A percentile compares a stretch with the other conserved stretches of the same genome.
Evolutionary conservation across 2,797 vertebrate genomes (phyloP).

Genomic region (Alca torda): DNA sequence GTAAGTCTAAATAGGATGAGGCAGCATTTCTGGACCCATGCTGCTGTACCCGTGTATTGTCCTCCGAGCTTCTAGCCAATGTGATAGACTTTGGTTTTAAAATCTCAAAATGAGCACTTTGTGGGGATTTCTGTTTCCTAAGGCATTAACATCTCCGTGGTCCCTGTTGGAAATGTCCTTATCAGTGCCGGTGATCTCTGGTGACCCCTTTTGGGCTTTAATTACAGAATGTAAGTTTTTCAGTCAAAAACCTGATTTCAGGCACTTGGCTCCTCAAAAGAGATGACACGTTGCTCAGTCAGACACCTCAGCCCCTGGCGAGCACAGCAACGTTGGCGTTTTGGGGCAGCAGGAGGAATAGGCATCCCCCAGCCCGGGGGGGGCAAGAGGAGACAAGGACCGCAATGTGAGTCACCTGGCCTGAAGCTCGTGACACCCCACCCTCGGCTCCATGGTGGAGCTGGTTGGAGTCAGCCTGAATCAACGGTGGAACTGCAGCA

Average conservation of each 20-base stretch:
- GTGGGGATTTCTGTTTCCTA: background rate
- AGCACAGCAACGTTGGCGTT: fast-evolving
- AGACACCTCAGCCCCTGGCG: background rate
- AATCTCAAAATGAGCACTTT: background rate
- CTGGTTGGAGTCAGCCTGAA: background rate
- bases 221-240: background rate
- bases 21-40: fast-evolving
- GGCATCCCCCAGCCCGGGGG: background rate
- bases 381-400: background rate
- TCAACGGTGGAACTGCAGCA: background rate
- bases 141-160: background rate
- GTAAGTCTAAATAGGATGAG: background rate
- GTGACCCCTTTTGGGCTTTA: background rate
- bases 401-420: background rate
- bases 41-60: fast-evolving
- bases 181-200: fast-evolving
- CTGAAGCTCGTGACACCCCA: background rate
- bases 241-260: background rate
- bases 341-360: fast-evolving
- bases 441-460: background rate
- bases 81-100: background rate
- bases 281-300: background rate
- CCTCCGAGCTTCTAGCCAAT: background rate
- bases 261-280: background rate
- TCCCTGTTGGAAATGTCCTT: background rate